Conservation (phyloP, 1,140 invertebrate genomes). For the Solenopsis invicta region DNA sequence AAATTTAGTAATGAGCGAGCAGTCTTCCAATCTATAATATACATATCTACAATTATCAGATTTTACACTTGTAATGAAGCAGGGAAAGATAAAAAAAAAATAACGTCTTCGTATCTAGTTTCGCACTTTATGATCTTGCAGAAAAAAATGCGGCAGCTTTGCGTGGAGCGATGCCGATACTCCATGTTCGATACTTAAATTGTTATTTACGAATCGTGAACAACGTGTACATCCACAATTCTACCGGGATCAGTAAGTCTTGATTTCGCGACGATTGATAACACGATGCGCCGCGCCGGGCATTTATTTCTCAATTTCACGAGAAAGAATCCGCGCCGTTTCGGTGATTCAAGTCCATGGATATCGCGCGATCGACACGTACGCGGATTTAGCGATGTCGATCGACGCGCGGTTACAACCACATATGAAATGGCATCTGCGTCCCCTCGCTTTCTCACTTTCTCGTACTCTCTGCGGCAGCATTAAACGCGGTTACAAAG, state of each 20-base stretch:
- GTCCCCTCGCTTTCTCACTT: neutral
- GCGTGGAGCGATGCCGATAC: neutral
- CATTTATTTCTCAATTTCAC: constrained; percentile 49
- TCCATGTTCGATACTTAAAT: constrained; percentile 18
- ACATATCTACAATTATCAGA: neutral
- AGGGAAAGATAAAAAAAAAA: neutral
- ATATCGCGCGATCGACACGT: constrained; percentile 40
- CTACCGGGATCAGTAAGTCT: constrained; percentile 30
- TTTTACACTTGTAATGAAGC: neutral
- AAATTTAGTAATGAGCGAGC: neutral
- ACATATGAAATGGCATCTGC: neutral
- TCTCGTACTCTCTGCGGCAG: constrained; percentile 7
- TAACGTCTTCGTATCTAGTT: neutral
- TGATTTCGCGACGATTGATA: constrained; percentile 46
- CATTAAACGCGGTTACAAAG: constrained; percentile 55
- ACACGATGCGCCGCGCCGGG: neutral
- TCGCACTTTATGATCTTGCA: neutral
- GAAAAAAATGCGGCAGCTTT: constrained; percentile 36
- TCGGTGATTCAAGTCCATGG: constrained; percentile 42
- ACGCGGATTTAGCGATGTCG: constrained; percentile 42
- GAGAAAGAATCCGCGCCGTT: constrained; percentile 33
- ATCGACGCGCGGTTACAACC: constrained; percentile 27
- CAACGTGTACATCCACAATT: neutral
- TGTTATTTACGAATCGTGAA: constrained; percentile 53
- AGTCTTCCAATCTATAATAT: neutral